phyloP scores from a whole-genome alignment of 2,888 invertebrate species.

The Dichetophora obliterata region DNA sequence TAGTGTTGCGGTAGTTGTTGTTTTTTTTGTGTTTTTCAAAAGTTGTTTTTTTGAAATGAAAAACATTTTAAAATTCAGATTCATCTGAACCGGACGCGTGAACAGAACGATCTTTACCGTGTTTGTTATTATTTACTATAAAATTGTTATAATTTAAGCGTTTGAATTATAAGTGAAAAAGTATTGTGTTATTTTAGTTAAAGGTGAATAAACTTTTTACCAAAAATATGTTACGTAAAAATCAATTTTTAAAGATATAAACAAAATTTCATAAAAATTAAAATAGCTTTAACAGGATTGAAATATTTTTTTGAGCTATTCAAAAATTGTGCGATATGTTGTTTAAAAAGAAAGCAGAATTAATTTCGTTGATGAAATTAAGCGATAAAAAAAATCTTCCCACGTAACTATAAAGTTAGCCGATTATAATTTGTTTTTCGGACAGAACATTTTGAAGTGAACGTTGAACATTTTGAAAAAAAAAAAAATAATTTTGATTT shows the following conservation, averaged over 20 bases:
- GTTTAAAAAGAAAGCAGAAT: no score
- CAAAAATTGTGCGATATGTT: background rate
- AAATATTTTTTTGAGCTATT: conserved; percentile 9
- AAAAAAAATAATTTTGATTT: no score
- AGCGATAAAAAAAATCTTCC: no score
- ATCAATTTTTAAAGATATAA: background rate
- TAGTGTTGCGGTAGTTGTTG: conserved; percentile 27
- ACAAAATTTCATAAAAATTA: background rate
- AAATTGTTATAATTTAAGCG: background rate
- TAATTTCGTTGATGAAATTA: no score
- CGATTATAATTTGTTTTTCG: no score
- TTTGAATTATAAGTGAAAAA: background rate
- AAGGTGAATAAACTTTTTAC: conserved; percentile 8
- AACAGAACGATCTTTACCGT: background rate
- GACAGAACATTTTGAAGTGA: no score
- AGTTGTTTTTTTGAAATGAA: conserved; percentile 54
- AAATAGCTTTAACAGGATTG: background rate
- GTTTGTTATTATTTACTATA: background rate
- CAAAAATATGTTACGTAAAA: background rate
- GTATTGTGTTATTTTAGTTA: background rate
- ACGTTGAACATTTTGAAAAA: no score
- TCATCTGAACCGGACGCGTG: conserved; percentile 58
- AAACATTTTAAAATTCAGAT: conserved; percentile 59
- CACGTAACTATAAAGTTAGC: no score
- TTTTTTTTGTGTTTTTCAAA: conserved; percentile 52